phyloP scores from a whole-genome alignment of 64 coral and sea anemone genomes.

The Trachythela sp. region DNA sequence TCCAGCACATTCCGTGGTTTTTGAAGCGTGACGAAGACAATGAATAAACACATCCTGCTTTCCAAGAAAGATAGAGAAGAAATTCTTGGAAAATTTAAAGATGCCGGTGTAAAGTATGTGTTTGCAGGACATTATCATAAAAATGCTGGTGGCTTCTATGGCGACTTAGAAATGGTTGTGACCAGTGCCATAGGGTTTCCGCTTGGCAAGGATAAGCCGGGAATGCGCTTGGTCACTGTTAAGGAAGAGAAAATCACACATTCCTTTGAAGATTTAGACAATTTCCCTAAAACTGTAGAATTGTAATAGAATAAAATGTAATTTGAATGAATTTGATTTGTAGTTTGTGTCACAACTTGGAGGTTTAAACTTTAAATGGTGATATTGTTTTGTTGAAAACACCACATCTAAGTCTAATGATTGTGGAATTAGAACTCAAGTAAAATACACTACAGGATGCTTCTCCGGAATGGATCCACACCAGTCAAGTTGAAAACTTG shows the following conservation, averaged over 20 bases:
- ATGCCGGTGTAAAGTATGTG: slow-evolving; percentile 80
- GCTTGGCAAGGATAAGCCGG: slow-evolving; percentile 84
- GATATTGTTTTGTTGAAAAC: too few relatives aligned
- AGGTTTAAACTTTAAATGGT: too few relatives aligned
- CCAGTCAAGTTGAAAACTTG: too few relatives aligned
- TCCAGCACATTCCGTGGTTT: slow-evolving; percentile 99
- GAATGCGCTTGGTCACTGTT: slow-evolving; percentile 78
- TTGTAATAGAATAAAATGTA: slow-evolving; percentile 52
- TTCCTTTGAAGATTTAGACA: slow-evolving; percentile 78
- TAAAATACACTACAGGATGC: too few relatives aligned
- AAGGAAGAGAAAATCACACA: slow-evolving; percentile 62
- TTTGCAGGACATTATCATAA: slow-evolving; percentile 98
- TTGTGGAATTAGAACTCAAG: too few relatives aligned
- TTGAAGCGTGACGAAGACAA: slow-evolving; percentile 46
- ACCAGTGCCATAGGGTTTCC: slow-evolving; percentile 94
- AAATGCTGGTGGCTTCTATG: slow-evolving; percentile 95
- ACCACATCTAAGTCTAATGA: too few relatives aligned
- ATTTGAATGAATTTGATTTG: too few relatives aligned
- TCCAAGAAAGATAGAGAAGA: slow-evolving; percentile 40
- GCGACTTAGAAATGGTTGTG: slow-evolving; percentile 88
- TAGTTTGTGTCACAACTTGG: too few relatives aligned
- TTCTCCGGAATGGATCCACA: too few relatives aligned
- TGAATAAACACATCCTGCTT: slow-evolving; percentile 85
- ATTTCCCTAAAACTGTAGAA: slow-evolving; percentile 57
- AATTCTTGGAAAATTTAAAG: slow-evolving; percentile 75